These are phyloP conservation scores for Lasioglossum baleicum DNA, from an alignment of 1,140 invertebrate species.

Conservation along the genomic window DNA sequence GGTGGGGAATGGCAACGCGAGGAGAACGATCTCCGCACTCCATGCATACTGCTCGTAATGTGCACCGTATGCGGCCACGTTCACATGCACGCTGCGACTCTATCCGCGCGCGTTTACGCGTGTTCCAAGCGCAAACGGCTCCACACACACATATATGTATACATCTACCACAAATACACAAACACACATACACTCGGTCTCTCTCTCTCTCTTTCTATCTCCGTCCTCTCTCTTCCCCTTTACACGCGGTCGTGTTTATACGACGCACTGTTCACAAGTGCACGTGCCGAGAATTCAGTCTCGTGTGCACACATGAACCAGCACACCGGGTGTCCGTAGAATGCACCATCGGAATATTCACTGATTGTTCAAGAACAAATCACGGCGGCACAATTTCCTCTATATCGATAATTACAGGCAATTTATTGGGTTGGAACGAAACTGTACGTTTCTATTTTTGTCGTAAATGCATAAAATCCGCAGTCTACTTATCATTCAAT, in stretches of 20 bases:
- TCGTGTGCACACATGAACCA: conserved; percentile 5
- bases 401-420: too few species aligned
- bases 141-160: not conserved
- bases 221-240: not conserved
- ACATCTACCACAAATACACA: not conserved
- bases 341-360: too few species aligned
- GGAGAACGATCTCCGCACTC: conserved; percentile 32
- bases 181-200: not conserved
- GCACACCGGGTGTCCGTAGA: not conserved
- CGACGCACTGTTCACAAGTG: conserved; percentile 29
- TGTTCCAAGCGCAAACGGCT: conserved; percentile 15
- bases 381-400: too few species aligned
- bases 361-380: too few species aligned
- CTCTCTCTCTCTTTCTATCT: too few species aligned
- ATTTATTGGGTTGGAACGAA: too few species aligned
- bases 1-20: conserved; percentile 37
- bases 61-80: conserved; percentile 30
- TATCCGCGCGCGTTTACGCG: not conserved
- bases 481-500: too few species aligned
- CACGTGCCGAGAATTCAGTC: conserved; percentile 40
- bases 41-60: conserved; percentile 35
- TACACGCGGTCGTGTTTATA: conserved; percentile 11
- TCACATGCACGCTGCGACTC: not conserved
- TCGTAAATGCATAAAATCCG: too few species aligned
- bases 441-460: too few species aligned